Evolutionary conservation across 2,888 invertebrate genomes (phyloP).

Genomic region (Philereme vetulata): DNA sequence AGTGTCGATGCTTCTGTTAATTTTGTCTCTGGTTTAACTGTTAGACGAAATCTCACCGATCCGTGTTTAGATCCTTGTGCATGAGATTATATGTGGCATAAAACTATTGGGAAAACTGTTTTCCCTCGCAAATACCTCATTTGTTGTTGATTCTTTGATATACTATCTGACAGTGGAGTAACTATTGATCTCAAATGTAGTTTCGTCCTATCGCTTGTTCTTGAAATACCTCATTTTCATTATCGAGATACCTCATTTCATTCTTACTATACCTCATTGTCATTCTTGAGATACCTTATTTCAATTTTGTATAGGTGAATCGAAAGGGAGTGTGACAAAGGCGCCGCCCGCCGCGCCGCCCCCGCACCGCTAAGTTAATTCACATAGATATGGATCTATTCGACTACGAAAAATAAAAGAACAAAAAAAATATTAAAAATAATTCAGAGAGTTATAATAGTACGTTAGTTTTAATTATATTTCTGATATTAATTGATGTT

Average conservation of each 20-base stretch:
- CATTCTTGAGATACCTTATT: conserved; percentile 10
- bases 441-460: conserved; percentile 75
- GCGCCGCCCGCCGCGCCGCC: conserved; percentile 54
- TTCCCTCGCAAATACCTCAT: conserved; percentile 18
- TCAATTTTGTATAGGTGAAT: too few relatives aligned
- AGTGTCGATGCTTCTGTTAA: not conserved
- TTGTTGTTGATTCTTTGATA: conserved; percentile 27
- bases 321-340: conserved; percentile 42
- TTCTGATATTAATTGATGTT: conserved; percentile 82
- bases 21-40: not conserved
- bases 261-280: too few relatives aligned
- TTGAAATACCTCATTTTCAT: conserved; percentile 11
- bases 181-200: conserved; percentile 18
- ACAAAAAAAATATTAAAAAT: conserved; percentile 50
- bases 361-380: conserved; percentile 61
- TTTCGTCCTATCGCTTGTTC: conserved; percentile 16
- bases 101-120: not conserved
- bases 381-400: conserved; percentile 70
- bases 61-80: not conserved
- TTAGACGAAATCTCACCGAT: not conserved
- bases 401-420: conserved; percentile 65
- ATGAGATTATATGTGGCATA: not conserved
- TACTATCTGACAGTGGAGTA: conserved; percentile 20
- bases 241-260: conserved; percentile 6
- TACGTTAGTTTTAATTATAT: conserved; percentile 82